Base-by-base conservation (phyloP, 1,140 invertebrate species). In the Saccostrea cuccullata region DNA sequence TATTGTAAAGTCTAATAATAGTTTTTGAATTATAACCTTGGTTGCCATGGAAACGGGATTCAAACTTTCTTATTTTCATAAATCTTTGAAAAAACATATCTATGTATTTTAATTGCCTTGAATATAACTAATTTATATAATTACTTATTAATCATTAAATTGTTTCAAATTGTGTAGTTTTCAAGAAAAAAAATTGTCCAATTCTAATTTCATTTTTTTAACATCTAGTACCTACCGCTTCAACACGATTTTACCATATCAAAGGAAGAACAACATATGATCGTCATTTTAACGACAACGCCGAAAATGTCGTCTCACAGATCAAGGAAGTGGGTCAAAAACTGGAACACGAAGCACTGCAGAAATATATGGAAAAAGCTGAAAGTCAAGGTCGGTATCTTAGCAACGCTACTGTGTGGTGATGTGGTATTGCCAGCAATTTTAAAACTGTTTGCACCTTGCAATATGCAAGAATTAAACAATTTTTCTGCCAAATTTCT, bases 231-330 rank as follows among this genome's bases (percentile, higher is more conserved):
- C 94, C 94, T 9, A 92, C 92, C 26, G 90, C 92, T 4, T 92
- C 93, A 30, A 64, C 77, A 13, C 86, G 89, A 2, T 88, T 92
- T 47, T 90, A 90, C 73, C 91, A 92, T 86, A 89, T 94, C 20
- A 92, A 92, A 82, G 90, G 89, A 55, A 88, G 92, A 58, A 94
- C 94, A 13, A 94, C 94, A 4, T 94, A 94, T 83, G 93, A 94
- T 86, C 86, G 92, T 2, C 91, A 93, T 86, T 94, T 89, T 87
- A 94, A 94, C 82, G 92, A 94, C 58, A 92, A 91, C 56, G 89
- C 91, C 12, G 88, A 87, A 15, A 86, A 91, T 40, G 90, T 93
- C 9, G 89, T 90, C 15, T 55, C 89, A 26, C 92, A 93, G 40
- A 91, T 93, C 13, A 88, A 91, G 85, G 92, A 94, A 40, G 58